These are phyloP conservation scores for Acanthosoma haemorrhoidale DNA, from an alignment of 2,888 invertebrate genomes.

Conservation along the genomic window DNA sequence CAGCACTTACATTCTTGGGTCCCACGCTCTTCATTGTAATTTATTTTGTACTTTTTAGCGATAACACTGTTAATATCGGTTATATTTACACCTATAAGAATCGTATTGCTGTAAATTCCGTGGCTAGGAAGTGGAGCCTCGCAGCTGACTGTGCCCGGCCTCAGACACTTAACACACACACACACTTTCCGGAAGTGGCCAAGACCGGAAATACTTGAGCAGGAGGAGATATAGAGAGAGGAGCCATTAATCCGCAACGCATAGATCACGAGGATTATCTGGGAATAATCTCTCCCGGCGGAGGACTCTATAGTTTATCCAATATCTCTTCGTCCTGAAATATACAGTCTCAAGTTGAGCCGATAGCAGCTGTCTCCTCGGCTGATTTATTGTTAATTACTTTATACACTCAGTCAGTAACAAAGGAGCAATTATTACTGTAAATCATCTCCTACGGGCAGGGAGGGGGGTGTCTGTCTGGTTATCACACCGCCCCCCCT, in stretches of 20 bases:
- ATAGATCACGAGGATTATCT: conserved; percentile 39
- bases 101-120: too few relatives aligned
- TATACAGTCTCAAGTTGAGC: conserved; percentile 39
- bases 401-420: conserved; percentile 39
- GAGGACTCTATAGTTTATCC: conserved; percentile 36
- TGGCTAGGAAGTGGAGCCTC: too few relatives aligned
- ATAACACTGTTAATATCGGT: too few relatives aligned
- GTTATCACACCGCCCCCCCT: conserved; percentile 17
- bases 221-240: conserved; percentile 8
- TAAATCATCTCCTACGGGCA: conserved; percentile 33
- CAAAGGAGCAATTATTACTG: conserved; percentile 39
- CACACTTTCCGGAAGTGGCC: too few relatives aligned
- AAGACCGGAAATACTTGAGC: too few relatives aligned
- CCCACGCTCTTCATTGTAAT: too few relatives aligned
- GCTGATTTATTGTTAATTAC: conserved; percentile 40
- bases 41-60: too few relatives aligned
- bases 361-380: conserved; percentile 36
- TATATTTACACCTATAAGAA: too few relatives aligned
- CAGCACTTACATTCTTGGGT: too few relatives aligned
- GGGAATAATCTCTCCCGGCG: conserved; percentile 36
- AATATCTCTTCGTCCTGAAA: conserved; percentile 34
- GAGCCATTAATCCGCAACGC: conserved; percentile 37
- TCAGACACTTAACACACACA: too few relatives aligned
- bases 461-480: conserved; percentile 14
- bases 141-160: too few relatives aligned